Conservation (phyloP, 2,113 vertebrate species). For the Cottus gobio region DNA sequence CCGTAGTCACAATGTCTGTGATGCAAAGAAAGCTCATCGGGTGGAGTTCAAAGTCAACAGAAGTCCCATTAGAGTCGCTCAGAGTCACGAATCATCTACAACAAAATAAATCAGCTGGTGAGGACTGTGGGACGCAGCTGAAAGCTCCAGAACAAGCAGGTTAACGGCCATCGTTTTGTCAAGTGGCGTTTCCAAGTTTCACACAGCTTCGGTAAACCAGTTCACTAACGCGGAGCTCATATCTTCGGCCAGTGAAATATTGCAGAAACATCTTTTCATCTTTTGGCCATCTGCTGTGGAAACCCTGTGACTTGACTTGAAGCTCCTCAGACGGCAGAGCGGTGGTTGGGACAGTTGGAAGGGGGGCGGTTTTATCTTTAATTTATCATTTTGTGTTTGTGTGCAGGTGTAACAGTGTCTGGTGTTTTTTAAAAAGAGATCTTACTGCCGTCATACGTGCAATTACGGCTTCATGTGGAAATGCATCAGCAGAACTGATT, state of each 20-base stretch:
- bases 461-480: neutral
- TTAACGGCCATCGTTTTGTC: neutral
- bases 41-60: neutral
- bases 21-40: neutral
- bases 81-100: neutral
- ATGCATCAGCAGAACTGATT: neutral
- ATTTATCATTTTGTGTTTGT: neutral
- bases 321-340: constrained; percentile 38
- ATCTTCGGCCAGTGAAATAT: constrained; percentile 1
- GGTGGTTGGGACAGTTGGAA: constrained; percentile 32
- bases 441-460: neutral
- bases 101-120: neutral
- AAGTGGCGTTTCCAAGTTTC: neutral
- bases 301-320: constrained; percentile 31
- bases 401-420: neutral
- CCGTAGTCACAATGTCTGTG: neutral
- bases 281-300: constrained; percentile 35
- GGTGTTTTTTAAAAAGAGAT: neutral
- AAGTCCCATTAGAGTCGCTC: neutral
- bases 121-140: neutral
- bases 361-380: neutral
- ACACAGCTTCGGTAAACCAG: neutral
- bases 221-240: neutral
- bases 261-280: constrained; percentile 4
- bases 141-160: neutral